Conservation (phyloP, 2,888 invertebrate genomes). For the Dicranocentrus wangi region DNA sequence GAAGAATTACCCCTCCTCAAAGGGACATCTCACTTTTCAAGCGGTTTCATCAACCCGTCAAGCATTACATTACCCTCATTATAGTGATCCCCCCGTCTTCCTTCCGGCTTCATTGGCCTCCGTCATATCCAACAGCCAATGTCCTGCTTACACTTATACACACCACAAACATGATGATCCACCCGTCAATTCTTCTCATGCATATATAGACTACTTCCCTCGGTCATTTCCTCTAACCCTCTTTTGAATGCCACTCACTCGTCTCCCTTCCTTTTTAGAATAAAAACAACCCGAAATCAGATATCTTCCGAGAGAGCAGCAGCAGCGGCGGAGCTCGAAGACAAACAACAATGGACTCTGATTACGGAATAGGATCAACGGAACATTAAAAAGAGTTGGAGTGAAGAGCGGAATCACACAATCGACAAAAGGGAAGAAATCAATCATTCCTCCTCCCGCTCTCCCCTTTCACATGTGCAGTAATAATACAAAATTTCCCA, state of each 20-base stretch:
- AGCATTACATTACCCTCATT: conserved; percentile 11
- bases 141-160: no score
- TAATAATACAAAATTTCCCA: conserved; percentile 31
- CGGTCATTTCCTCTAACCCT: no score
- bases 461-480: conserved; percentile 27
- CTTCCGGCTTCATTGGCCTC: conserved; percentile 31
- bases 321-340: conserved; percentile 16
- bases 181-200: no score
- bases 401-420: conserved; percentile 32
- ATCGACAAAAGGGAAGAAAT: conserved; percentile 51
- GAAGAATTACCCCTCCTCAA: not conserved
- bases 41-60: conserved; percentile 20
- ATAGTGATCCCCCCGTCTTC: conserved; percentile 6
- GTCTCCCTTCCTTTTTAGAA: no score
- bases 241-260: no score
- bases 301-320: no score
- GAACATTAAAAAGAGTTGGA: not conserved
- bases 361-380: conserved; percentile 14
- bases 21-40: not conserved
- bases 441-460: conserved; percentile 42
- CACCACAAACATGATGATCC: no score
- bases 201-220: no score
- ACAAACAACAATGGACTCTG: conserved; percentile 23
- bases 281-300: no score
- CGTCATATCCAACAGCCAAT: no score